Base-by-base conservation (phyloP, 2,888 invertebrate genomes). In the Pandemis cinnamomeana region DNA sequence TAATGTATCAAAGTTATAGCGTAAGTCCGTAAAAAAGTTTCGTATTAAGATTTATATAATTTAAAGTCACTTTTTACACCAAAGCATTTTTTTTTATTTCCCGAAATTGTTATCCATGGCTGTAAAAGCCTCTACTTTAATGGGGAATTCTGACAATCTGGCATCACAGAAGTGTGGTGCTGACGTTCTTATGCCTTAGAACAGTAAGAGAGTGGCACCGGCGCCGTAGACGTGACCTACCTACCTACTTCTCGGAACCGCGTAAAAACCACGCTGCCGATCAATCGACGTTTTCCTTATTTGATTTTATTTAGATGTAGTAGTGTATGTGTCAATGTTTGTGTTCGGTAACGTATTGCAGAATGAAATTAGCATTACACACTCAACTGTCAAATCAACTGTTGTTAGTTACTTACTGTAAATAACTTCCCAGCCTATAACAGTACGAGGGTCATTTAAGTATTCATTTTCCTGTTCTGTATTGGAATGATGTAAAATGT, bases 181-280 rank as follows among this genome's bases (percentile, higher is more conserved):
- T 11, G 10, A 27, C 10, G 58, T 27, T 11, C 27, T 27, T 44
- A 61, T 41, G 42, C 36, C 11, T 36, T 44, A 36, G 27, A 58
- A 20, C 1, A 20, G 58, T 36, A n/a, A 71, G 64, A 75, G 72
- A 68, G 76, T 73, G 78, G 67, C 79, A 80, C 84, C 80, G 80
- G 79, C 73, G 27, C 27, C 76, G 77, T 78, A 79, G 79, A 78
- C 80, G 80, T 77, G 77, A 70, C 79, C 73, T 76, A 74, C 75
- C 71, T 68, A 77, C 80, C 81, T 80, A 83, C 77, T 88, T 89
- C 88, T 83, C 66, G 85, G 89, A 89, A 89, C 77, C 75, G 77
- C 80, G 82, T 83, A 85, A 84, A 83, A 78, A 79, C 81, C 82
- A 58, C 75, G 44, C 27, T 64, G 67, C 41, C 73, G 53, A 78